These are phyloP conservation scores for Nycticryphes semicollaris DNA, from an alignment of 2,113 vertebrate genomes.

Conservation along the genomic window DNA sequence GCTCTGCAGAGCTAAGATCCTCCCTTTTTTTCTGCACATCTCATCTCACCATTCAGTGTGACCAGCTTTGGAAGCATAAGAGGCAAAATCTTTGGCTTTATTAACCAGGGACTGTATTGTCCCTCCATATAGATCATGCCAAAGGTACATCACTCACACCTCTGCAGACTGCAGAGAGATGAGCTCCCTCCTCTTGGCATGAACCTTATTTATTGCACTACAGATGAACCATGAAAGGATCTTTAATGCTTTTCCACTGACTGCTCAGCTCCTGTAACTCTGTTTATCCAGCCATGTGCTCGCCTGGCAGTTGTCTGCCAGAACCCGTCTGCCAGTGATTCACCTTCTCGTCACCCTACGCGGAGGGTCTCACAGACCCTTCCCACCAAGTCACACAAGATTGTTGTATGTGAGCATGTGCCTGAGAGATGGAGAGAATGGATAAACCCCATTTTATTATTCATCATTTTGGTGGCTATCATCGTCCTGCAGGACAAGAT, in stretches of 20 bases:
- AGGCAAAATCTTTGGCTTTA: neutral
- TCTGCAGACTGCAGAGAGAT: neutral
- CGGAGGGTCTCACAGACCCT: no score
- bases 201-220: neutral
- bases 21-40: neutral
- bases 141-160: neutral
- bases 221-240: conserved; percentile 9
- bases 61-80: neutral
- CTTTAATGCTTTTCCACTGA: neutral
- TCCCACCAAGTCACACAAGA: neutral
- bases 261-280: neutral
- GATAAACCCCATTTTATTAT: neutral
- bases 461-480: neutral
- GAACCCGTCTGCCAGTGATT: neutral
- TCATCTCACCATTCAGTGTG: neutral
- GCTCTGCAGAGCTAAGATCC: neutral
- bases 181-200: neutral
- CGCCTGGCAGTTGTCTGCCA: neutral
- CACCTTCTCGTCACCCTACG: neutral
- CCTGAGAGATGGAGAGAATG: neutral
- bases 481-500: neutral
- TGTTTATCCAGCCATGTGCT: neutral
- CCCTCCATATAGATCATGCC: neutral
- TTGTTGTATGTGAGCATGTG: neutral
- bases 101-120: neutral